phyloP scores from a whole-genome alignment of 1,140 invertebrate species.

The Colletes gigas region DNA sequence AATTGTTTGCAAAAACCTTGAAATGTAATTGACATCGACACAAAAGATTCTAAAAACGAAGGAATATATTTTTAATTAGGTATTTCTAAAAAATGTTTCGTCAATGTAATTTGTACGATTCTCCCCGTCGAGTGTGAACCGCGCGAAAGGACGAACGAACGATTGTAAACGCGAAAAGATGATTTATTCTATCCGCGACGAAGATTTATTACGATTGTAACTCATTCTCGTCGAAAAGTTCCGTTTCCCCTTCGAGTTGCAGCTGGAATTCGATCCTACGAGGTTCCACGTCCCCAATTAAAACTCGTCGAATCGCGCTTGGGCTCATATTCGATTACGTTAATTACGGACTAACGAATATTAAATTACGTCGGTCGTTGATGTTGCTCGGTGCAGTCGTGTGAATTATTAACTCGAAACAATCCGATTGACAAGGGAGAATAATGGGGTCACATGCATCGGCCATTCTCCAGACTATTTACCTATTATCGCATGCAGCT shows the following conservation, averaged over 20 bases:
- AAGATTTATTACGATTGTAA: too few species aligned
- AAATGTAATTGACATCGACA: too few species aligned
- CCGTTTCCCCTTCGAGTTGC: not conserved
- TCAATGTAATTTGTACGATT: too few species aligned
- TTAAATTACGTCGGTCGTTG: not conserved
- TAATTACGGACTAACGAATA: conserved; percentile 12
- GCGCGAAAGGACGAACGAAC: too few species aligned
- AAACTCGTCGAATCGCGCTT: not conserved
- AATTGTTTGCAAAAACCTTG: too few species aligned
- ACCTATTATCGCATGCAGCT: conserved; percentile 25
- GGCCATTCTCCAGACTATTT: conserved; percentile 23
- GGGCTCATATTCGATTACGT: not conserved
- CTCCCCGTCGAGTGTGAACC: too few species aligned
- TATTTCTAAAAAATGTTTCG: too few species aligned
- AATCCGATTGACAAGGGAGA: conserved; percentile 25
- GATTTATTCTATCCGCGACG: too few species aligned
- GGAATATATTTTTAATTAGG: too few species aligned
- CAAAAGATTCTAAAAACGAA: too few species aligned
- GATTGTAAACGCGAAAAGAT: too few species aligned
- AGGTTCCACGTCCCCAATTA: not conserved
- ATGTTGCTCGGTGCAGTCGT: not conserved
- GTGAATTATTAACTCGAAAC: conserved; percentile 39
- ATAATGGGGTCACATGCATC: conserved; percentile 28
- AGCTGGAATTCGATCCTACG: not conserved
- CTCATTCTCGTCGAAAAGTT: not conserved